Evolutionary conservation across 92 coral and sea anemone species (phyloP).

Genomic region (Anthopleura xanthogrammica): DNA sequence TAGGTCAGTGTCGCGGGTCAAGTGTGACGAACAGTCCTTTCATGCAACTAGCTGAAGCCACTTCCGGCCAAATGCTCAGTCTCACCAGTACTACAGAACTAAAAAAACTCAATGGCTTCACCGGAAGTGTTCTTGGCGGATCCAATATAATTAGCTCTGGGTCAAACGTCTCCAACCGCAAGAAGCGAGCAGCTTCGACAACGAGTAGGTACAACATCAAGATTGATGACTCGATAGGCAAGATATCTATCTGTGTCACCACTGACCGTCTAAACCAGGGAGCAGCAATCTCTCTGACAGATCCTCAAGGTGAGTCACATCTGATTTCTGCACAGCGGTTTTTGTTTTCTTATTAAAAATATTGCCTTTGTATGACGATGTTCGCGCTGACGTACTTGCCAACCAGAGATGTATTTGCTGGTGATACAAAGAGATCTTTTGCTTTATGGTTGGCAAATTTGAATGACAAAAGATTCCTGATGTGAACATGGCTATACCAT

Average conservation of each 20-base stretch:
- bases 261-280: slow-evolving; percentile 28
- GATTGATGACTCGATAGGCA: slow-evolving; percentile 79
- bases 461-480: too few species aligned
- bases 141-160: slow-evolving; percentile 61
- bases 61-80: slow-evolving; percentile 64
- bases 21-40: slow-evolving; percentile 33
- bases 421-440: too few species aligned
- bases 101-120: slow-evolving; percentile 51
- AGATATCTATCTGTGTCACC: slow-evolving; percentile 45
- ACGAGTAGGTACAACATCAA: slow-evolving; percentile 37
- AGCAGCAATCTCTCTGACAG: slow-evolving; percentile 26
- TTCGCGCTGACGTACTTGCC: too few species aligned
- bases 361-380: too few species aligned
- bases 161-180: slow-evolving; percentile 44
- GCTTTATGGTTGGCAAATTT: too few species aligned
- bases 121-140: slow-evolving; percentile 73
- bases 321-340: background rate
- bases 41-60: slow-evolving; percentile 58
- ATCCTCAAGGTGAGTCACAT: slow-evolving; percentile 38
- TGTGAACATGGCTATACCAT: too few species aligned
- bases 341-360: too few species aligned
- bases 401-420: too few species aligned
- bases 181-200: slow-evolving; percentile 34
- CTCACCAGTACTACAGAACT: slow-evolving; percentile 49
- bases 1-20: background rate